A percentile compares a stretch with the other conserved stretches of the same genome.
Evolutionary conservation across 2,888 invertebrate species (phyloP).

Genomic region (Netelia fuscicornis): DNA sequence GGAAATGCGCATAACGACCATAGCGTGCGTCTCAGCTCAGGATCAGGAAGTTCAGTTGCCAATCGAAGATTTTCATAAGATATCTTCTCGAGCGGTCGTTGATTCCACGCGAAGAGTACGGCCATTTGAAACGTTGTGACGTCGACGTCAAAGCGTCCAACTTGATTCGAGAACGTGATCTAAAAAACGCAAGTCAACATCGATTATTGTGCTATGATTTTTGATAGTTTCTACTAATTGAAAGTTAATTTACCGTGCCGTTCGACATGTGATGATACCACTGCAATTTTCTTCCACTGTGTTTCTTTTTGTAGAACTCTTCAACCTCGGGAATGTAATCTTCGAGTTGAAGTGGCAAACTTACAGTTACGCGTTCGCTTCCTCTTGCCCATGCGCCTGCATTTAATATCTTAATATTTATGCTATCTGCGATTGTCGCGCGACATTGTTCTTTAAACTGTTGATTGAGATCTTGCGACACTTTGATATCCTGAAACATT

Average conservation of each 20-base stretch:
- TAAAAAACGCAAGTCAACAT: conserved; percentile 77
- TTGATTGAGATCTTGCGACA: conserved; percentile 97
- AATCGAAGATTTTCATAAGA: conserved; percentile 98
- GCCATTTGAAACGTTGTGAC: conserved; percentile 99
- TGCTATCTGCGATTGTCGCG: conserved; percentile 93
- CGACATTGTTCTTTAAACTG: conserved; percentile 93
- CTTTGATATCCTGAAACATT: conserved; percentile 99
- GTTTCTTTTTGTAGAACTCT: conserved; percentile 98
- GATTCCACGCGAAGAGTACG: conserved; percentile 99
- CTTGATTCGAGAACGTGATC: conserved; percentile 96
- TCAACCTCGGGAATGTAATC: conserved; percentile 99
- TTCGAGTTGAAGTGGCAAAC: conserved; percentile 98
- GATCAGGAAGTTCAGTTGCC: conserved; percentile 98
- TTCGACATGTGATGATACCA: conserved; percentile 99
- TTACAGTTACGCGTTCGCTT: conserved; percentile 97
- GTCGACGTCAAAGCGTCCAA: conserved; percentile 98
- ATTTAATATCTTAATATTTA: conserved; percentile 99
- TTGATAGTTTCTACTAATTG: too few species aligned
- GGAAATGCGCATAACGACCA: conserved; percentile 99
- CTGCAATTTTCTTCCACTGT: conserved; percentile 98
- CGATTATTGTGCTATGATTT: background rate
- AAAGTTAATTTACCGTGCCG: conserved; percentile 89
- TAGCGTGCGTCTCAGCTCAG: conserved; percentile 96
- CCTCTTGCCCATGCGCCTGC: conserved; percentile 99
- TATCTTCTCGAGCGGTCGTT: conserved; percentile 95